Conservation (phyloP, 2,797 vertebrate genomes). For the Salarias fasciatus region DNA sequence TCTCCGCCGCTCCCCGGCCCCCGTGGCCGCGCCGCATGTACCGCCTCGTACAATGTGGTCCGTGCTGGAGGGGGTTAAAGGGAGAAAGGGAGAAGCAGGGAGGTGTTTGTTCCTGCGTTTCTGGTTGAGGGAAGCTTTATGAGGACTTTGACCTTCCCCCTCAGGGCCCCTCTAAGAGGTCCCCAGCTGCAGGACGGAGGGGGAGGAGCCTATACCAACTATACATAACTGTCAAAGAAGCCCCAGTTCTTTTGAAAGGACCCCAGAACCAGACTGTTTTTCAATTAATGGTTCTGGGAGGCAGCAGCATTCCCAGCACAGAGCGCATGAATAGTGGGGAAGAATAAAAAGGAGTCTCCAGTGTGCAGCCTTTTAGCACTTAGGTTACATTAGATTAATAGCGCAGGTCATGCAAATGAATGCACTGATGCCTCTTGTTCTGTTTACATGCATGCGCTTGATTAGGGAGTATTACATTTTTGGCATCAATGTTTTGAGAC, state of each 20-base stretch:
- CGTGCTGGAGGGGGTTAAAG: constrained; percentile 43
- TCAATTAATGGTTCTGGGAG: constrained; percentile 24
- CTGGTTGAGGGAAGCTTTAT: constrained; percentile 65
- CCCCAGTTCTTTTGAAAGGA: constrained; percentile 58
- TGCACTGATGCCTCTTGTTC: constrained; percentile 19
- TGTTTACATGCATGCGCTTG: constrained; percentile 21
- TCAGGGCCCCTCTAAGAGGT: constrained; percentile 71
- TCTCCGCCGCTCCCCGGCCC: constrained; percentile 25
- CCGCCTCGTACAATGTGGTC: constrained; percentile 43
- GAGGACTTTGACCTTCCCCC: constrained; percentile 71
- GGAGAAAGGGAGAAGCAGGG: constrained; percentile 39
- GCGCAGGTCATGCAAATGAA: constrained; percentile 31
- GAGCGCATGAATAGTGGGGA: background rate
- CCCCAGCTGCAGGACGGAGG: constrained; percentile 65
- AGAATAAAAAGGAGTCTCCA: background rate
- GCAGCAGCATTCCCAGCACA: constrained; percentile 20
- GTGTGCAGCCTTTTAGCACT: constrained; percentile 10
- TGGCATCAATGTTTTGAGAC: constrained; percentile 11
- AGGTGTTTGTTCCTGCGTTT: constrained; percentile 59
- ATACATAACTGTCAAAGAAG: constrained; percentile 68
- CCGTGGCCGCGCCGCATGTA: constrained; percentile 16
- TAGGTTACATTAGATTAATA: constrained; percentile 33
- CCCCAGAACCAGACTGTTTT: constrained; percentile 35
- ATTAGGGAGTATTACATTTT: constrained; percentile 18
- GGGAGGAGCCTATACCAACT: constrained; percentile 47